phyloP scores from a whole-genome alignment of 2,888 invertebrate species.

The Epistrophe grossulariae region DNA sequence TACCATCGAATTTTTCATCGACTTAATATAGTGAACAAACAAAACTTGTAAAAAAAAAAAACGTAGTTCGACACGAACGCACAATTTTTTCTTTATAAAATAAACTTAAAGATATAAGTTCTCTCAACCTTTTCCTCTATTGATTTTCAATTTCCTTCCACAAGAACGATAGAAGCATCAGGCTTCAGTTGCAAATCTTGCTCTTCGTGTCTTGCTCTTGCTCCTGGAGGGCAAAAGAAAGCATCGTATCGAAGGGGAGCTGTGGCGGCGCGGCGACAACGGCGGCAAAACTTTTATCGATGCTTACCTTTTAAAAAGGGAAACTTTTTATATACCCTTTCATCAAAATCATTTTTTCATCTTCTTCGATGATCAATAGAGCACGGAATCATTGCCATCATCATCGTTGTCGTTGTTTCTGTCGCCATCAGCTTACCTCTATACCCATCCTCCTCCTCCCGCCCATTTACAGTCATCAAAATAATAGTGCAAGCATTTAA shows the following conservation, averaged over 20 bases:
- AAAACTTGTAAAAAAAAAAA: too few species aligned
- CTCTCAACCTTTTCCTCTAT: slow-evolving; percentile 33
- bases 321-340: slow-evolving; percentile 52
- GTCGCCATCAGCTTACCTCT: slow-evolving; percentile 16
- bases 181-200: slow-evolving; percentile 1
- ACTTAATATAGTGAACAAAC: slow-evolving; percentile 24
- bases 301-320: slow-evolving; percentile 51
- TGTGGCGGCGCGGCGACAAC: background rate
- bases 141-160: slow-evolving; percentile 65
- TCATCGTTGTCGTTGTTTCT: slow-evolving; percentile 32
- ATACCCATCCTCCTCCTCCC: background rate
- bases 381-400: slow-evolving; percentile 49
- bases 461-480: slow-evolving; percentile 23
- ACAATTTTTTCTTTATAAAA: slow-evolving; percentile 42
- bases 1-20: slow-evolving; percentile 46
- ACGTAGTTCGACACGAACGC: slow-evolving; percentile 51
- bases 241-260: background rate
- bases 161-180: slow-evolving; percentile 35
- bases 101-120: slow-evolving; percentile 32
- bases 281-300: slow-evolving; percentile 49
- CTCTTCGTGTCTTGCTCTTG: slow-evolving; percentile 3
- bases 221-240: slow-evolving; percentile 6
- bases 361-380: slow-evolving; percentile 57
- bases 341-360: slow-evolving; percentile 64
- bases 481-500: slow-evolving; percentile 49